A percentile compares a stretch with the other conserved stretches of the same genome.
These are phyloP conservation scores for Aerospiza tachiro DNA, from an alignment of 2,797 vertebrate species.

Conservation along the genomic window DNA sequence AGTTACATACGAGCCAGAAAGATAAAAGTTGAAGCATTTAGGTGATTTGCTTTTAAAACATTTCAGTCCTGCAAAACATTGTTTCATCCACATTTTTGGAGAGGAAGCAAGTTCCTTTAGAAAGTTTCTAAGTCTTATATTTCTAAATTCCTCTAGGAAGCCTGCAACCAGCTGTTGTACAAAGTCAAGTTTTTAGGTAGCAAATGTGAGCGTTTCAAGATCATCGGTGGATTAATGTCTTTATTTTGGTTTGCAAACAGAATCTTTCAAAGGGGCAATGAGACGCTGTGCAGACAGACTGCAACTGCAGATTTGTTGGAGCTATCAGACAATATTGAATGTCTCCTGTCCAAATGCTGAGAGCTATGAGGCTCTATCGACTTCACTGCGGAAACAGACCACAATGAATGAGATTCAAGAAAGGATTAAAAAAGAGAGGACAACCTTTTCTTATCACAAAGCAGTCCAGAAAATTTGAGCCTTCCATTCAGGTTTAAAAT, in stretches of 20 bases:
- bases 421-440: constrained; percentile 2
- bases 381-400: constrained; percentile 14
- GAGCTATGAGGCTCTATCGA: constrained; percentile 42
- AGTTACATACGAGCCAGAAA: neutral
- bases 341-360: constrained; percentile 9
- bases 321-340: constrained; percentile 55
- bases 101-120: neutral
- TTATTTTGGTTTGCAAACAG: constrained; percentile 19
- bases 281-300: neutral
- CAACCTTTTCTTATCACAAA: neutral
- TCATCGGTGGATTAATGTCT: neutral
- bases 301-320: constrained; percentile 20
- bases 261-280: constrained; percentile 5
- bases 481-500: neutral
- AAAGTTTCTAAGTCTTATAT: neutral
- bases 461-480: neutral
- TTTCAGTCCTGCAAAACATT: neutral
- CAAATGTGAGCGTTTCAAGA: neutral
- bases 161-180: neutral
- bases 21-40: neutral
- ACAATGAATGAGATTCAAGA: neutral
- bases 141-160: neutral
- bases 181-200: neutral
- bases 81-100: neutral
- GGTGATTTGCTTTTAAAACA: neutral